Base-by-base conservation (phyloP, 2,888 invertebrate species). In the Arenicola marina region DNA sequence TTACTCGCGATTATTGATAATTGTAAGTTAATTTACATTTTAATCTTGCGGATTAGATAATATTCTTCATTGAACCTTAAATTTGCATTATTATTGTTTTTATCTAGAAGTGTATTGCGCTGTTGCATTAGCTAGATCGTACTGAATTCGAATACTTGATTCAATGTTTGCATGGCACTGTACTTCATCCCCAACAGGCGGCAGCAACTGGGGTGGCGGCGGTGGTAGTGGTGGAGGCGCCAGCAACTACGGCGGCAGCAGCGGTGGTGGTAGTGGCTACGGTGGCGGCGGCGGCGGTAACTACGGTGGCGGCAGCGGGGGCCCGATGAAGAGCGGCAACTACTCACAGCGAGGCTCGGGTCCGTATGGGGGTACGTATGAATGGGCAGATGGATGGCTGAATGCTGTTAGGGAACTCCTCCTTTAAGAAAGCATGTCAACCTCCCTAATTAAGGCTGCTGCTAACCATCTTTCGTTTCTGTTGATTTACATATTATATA, bases 361-460 rank as follows among this genome's bases (percentile, higher is more conserved):
- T 31, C 53, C 53, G 7, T 53, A 53, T 53, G 53, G 53, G 15
- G 53, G 53, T 53, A 31, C 7, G 43, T 38, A 38, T 38, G n/a
- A 38, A n/a, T n/a, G n/a, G n/a, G n/a, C n/a, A n/a, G n/a, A n/a
- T n/a, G n/a, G n/a, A n/a, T n/a, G n/a, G n/a, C n/a, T n/a, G n/a
- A n/a, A n/a, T n/a, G n/a, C n/a, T n/a, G n/a, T n/a, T n/a, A n/a
- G n/a, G n/a, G n/a, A n/a, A n/a, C n/a, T n/a, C n/a, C n/a, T n/a
- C n/a, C n/a, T n/a, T n/a, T n/a, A n/a, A n/a, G n/a, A n/a, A n/a
- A n/a, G n/a, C n/a, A n/a, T n/a, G n/a, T n/a, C n/a, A n/a, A n/a
- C n/a, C 38, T 38, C 38, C 18, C 38, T 18, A 38, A 38, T n/a
- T n/a, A n/a, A n/a, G n/a, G n/a, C n/a, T n/a, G n/a, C n/a, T n/a